Percentiles rank a stretch among this genome's conserved stretches.
Evolutionary conservation across 2,888 invertebrate species (phyloP).

Genomic region (Sphaeridia pumilis): DNA sequence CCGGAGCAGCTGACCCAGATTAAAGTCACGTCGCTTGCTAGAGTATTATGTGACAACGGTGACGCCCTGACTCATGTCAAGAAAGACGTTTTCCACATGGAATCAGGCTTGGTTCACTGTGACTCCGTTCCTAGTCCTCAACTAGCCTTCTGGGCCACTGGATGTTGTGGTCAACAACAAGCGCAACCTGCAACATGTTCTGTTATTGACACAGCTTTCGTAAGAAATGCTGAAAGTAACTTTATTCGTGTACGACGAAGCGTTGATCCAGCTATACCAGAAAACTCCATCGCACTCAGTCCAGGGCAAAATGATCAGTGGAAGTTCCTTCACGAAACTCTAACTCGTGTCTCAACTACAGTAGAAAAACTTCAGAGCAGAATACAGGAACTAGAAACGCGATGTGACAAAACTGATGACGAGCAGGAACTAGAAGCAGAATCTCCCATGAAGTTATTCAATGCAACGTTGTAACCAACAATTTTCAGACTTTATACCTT

Average conservation of each 20-base stretch:
- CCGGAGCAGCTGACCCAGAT: slow-evolving; percentile 78
- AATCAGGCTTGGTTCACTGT: slow-evolving; percentile 53
- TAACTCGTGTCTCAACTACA: no score
- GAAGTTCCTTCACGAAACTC: background rate
- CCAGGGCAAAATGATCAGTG: no score
- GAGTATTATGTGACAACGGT: slow-evolving; percentile 83
- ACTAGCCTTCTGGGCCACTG: slow-evolving; percentile 54
- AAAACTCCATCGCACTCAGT: slow-evolving; percentile 1
- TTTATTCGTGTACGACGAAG: slow-evolving; percentile 7
- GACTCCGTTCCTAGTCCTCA: slow-evolving; percentile 59
- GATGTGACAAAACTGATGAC: background rate
- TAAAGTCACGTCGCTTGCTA: slow-evolving; percentile 62
- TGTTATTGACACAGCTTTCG: slow-evolving; percentile 3
- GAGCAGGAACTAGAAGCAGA: no score
- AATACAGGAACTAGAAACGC: background rate
- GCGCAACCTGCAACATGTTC: slow-evolving; percentile 14
- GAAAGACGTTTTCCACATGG: slow-evolving; percentile 61
- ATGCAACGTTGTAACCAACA: no score
- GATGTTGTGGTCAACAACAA: slow-evolving; percentile 7
- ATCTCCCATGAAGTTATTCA: no score
- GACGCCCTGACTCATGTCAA: slow-evolving; percentile 76
- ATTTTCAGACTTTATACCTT: no score
- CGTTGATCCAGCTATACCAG: background rate
- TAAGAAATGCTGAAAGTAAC: slow-evolving; percentile 6
- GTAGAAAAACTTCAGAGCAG: no score